Evolutionary conservation across 2,888 invertebrate species (phyloP), one percentile per base, ranked within the genome.

Genomic region (Pseudeuparius sepicola): DNA sequence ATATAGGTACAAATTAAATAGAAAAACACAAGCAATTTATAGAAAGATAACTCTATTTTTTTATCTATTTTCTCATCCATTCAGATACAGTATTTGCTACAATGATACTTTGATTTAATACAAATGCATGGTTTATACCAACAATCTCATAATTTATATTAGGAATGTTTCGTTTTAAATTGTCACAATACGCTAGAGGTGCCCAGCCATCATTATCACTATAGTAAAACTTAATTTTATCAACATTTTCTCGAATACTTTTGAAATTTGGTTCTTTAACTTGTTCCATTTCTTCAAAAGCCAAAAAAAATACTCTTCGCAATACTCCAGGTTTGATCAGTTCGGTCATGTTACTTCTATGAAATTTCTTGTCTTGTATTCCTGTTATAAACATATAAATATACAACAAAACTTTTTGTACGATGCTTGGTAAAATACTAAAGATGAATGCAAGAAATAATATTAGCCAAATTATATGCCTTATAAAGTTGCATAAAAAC

Each of bases 181-280:
- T 73, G 14, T 77, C 63, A 54, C 74, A 85, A 54, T 79, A 86
- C 24, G 64, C 59, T 1, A 73, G 49, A 0, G 93, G 93, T 31
- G 78, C 81, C 94, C 94, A 96, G 4, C 73, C 72, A 61, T 96
- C 94, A 3, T 55, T 68, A 3, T 66, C 63, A 6, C 86, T 83
- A 58, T 89, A 94, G 55, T 86, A 83, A 29, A 92, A 71, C 55
- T 78, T 79, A 2, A 90, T 61, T 49, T 75, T 74, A 9, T 71
- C 57, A n/a, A 67, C 48, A 55, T 79, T 65, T 14, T 63, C 57
- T 11, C 63, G 54, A 26, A 92, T 64, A 26, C 72, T 59, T 4
- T 72, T 66, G 35, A 63, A 60, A 49, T 92, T 82, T 20, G 86
- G 59, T 24, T 73, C 68, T 24, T 58, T 67, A 0, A 94, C 83